Evolutionary conservation across 1,140 invertebrate genomes (phyloP).

Genomic region (Drosophila nigromelanica): DNA sequence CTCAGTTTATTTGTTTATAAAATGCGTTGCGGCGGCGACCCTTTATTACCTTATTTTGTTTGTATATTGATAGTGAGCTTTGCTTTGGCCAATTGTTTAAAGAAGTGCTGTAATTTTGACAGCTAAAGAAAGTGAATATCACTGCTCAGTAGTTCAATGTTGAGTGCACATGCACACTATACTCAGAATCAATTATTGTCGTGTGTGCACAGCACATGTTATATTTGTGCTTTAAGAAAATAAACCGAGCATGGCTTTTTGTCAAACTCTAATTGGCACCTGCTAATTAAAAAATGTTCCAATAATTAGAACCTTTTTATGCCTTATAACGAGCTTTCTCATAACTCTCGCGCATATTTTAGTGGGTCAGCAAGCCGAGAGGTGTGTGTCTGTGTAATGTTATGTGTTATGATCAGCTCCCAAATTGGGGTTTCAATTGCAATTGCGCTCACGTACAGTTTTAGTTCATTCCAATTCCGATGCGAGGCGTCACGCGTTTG

Average conservation of each 20-base stretch:
- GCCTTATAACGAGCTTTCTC: conserved; percentile 57
- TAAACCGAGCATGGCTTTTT: too few relatives aligned
- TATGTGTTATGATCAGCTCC: conserved; percentile 37
- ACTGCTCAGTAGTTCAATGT: not conserved
- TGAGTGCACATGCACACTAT: not conserved
- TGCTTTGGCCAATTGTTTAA: conserved; percentile 14
- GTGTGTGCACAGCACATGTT: not conserved
- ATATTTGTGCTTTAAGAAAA: not conserved
- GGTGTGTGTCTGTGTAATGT: conserved; percentile 3
- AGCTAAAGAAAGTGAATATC: not conserved
- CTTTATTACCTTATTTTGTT: conserved; percentile 10
- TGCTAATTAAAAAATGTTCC: conserved; percentile 12
- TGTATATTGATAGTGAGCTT: conserved; percentile 1
- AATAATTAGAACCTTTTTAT: conserved; percentile 62
- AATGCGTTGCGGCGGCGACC: conserved; percentile 19
- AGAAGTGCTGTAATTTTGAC: not conserved
- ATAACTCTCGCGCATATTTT: conserved; percentile 15
- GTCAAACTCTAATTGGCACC: not conserved
- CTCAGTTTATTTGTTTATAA: conserved; percentile 45
- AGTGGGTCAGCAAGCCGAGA: conserved; percentile 32
- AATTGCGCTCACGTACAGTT: conserved; percentile 31
- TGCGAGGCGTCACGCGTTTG: conserved; percentile 27
- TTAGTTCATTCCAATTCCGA: conserved; percentile 20
- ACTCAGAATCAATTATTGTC: not conserved
- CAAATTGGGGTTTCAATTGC: conserved; percentile 37